phyloP scores from a whole-genome alignment of 1,140 invertebrate genomes.

The Tetramorium simillimum region DNA sequence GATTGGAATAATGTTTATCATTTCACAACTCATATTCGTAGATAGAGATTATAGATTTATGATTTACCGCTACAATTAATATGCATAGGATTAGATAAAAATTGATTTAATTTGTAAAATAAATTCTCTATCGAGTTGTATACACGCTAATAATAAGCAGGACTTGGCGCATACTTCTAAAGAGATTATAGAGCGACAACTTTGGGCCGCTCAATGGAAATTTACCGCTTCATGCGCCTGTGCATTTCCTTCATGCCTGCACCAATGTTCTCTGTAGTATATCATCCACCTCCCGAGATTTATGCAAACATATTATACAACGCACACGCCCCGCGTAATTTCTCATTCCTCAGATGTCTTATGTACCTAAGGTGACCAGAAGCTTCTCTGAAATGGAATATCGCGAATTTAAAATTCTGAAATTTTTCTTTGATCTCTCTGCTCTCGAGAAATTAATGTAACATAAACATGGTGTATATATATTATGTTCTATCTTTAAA shows the following conservation, averaged over 20 bases:
- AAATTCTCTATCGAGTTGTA: not conserved
- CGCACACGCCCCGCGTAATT: slow-evolving; percentile 6
- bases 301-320: slow-evolving; percentile 12
- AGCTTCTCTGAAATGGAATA: not conserved
- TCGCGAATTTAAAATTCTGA: not conserved
- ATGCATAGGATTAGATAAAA: not conserved
- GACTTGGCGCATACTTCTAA: not conserved
- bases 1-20: not conserved
- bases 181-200: not conserved
- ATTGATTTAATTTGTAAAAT: not conserved
- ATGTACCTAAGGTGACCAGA: slow-evolving; percentile 47
- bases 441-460: not conserved
- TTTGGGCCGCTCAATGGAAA: slow-evolving; percentile 45
- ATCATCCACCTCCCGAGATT: not conserved
- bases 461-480: too few relatives aligned
- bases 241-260: slow-evolving; percentile 39
- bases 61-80: not conserved
- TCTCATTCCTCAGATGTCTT: slow-evolving; percentile 2
- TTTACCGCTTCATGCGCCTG: slow-evolving; percentile 32
- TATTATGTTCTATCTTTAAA: not conserved
- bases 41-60: not conserved
- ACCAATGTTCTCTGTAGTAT: slow-evolving; percentile 11
- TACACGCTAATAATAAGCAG: not conserved
- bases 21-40: not conserved
- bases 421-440: not conserved